phyloP scores from a whole-genome alignment of 2,113 vertebrate species.

The Hemicordylus capensis region DNA sequence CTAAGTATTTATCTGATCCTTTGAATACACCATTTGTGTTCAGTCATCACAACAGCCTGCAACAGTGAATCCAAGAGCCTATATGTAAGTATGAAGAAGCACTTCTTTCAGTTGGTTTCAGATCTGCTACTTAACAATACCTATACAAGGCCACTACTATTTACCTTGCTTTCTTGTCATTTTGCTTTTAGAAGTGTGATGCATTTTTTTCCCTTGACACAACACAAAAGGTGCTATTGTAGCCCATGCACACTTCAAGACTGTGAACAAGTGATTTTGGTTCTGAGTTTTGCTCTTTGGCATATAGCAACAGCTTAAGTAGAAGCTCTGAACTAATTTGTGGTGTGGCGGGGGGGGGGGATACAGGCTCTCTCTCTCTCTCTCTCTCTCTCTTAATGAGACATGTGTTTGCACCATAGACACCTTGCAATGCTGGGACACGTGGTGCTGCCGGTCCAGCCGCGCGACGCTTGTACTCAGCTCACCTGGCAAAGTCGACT shows the following conservation, averaged over 20 bases:
- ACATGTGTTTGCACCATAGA: rapidly evolving
- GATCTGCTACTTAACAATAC: background rate
- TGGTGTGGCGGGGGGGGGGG: too few species aligned
- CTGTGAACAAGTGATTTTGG: background rate
- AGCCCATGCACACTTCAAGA: too few species aligned
- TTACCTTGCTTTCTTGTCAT: background rate
- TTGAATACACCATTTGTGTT: background rate
- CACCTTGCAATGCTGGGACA: rapidly evolving
- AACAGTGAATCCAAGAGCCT: background rate
- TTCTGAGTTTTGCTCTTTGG: background rate
- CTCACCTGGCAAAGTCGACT: background rate
- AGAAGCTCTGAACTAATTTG: background rate
- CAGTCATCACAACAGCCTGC: background rate
- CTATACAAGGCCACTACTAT: background rate
- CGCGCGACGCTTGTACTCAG: background rate
- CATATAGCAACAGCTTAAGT: background rate
- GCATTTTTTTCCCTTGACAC: too few species aligned
- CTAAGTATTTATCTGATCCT: background rate
- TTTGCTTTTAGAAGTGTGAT: too few species aligned
- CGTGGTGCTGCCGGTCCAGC: background rate
- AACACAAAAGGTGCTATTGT: too few species aligned
- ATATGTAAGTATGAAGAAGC: background rate
- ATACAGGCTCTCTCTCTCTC: background rate
- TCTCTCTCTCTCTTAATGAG: background rate
- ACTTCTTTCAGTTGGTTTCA: background rate